Base-by-base conservation (phyloP, 2,888 invertebrate genomes). In the Capitulum mitella region DNA sequence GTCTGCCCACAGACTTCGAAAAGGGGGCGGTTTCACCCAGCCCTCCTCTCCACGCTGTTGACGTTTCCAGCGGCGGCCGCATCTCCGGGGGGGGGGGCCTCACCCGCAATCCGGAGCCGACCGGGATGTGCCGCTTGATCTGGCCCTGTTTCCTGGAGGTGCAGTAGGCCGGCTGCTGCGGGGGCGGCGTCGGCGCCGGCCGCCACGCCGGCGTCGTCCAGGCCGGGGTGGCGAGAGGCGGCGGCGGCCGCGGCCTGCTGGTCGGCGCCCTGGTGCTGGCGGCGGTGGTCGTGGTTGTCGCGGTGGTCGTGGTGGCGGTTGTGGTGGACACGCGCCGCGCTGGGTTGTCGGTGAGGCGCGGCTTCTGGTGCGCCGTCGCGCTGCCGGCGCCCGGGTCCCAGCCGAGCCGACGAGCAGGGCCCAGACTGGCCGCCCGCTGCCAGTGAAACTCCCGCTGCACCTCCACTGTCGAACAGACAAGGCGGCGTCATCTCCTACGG, bases 381-480 rank as follows among this genome's bases (percentile, higher is more conserved):
- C 51, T 34, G 48, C 40, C 76, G 40, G 54, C 43, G 6, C 54
- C 37, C 46, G 64, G 43, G 22, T 64, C 70, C 37, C 54, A 43
- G 74, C 64, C 26, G 64, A 74, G 77, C 22, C 32, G 8, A 22
- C 32, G 46, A 58, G 12, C 43, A 26, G 51, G 40, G 26, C 22
- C 74, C 54, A 80, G 70, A 16, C 82, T 77, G n/a, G 81, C 79
- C 78, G 84, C 84, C 83, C 87, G 86, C 51, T 86, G 85, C 85
- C 90, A 88, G 85, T 95, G 94, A 85, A 92, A 94, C 86, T 94
- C 93, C 85, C 93, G 93, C 86, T 95, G 94, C 26, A 94, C 92
- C 86, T 94, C 94, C 84, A 94, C 94, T 94, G 87, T 26, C 89
- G 89, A 46, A 34, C 61, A 48, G 19, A 54, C 22, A 26, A n/a